Evolutionary conservation across 2,888 invertebrate genomes (phyloP), one percentile per base, ranked within the genome.

Genomic region (Tachystola acroxantha): DNA sequence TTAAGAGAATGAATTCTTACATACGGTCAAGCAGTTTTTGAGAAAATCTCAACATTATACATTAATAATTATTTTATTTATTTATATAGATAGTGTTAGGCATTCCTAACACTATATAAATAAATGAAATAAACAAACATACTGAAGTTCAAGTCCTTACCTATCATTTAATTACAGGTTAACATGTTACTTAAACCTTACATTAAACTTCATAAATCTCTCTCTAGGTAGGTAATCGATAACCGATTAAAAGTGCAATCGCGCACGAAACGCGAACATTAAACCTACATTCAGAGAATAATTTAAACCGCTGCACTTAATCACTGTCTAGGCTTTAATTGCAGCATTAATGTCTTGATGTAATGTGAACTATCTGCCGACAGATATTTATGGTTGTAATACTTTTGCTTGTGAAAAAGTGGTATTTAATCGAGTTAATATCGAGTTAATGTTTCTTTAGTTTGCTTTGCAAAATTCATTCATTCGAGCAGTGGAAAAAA

Each of bases 241-340:
- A 49, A 47, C 45, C 48, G 54, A 57, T 57, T 57, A 59, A 50
- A 40, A 42, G 45, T 48, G 46, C 45, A 42, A 39, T 39, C 45
- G 46, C 37, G 34, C 22, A 32, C 34, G 32, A 47, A 39, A 24
- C 42, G 41, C 42, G 43, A 44, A 49, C 37, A 45, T 40, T 43
- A 43, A 40, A 36, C 33, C 39, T 34, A 39, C 32, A 37, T 26
- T 27, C 26, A 34, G 11, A 37, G 40, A 43, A 35, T 43, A 46
- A 46, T 43, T 46, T 45, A 45, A 46, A 31, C 39, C 30, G 25
- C 34, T 37, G 37, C 36, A 50, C 36, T 48, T 45, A 50, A 58
- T 60, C 54, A 59, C 45, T 49, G 57, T 50, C 57, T 39, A 43
- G 11, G 48, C 45, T 43, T 57, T 68, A 64, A 67, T 60, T 56